Conservation (phyloP, 1,140 invertebrate species). For the Phortica variegata region DNA sequence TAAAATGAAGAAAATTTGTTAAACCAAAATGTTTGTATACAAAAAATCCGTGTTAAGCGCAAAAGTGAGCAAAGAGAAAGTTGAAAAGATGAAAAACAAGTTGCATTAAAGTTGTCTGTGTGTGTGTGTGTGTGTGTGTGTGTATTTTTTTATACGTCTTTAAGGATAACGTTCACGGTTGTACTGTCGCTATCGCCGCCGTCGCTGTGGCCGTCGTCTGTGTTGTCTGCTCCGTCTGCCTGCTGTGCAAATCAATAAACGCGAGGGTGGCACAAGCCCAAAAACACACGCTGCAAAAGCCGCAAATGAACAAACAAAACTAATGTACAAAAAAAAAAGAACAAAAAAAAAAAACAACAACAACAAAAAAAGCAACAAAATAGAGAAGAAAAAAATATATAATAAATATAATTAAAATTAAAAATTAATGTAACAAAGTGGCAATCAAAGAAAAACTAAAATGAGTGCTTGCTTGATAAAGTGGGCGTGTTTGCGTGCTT, state of each 20-base stretch:
- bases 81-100: too few relatives aligned
- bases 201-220: constrained; percentile 7
- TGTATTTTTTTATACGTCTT: not conserved
- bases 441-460: constrained; percentile 9
- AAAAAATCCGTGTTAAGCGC: not conserved
- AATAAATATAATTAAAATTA: not conserved
- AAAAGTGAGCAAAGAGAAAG: too few relatives aligned
- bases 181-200: constrained; percentile 1
- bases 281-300: constrained; percentile 22
- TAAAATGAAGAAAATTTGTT: constrained; percentile 19
- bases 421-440: not conserved
- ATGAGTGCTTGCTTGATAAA: constrained; percentile 32
- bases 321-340: constrained; percentile 2
- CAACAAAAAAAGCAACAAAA: not conserved
- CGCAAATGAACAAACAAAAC: constrained; percentile 29
- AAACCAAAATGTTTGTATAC: constrained; percentile 12
- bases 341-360: constrained; percentile 7
- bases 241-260: constrained; percentile 52
- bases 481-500: constrained; percentile 26
- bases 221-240: constrained; percentile 1
- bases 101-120: too few relatives aligned
- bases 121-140: constrained; percentile 8
- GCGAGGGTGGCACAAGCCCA: constrained; percentile 45
- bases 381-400: not conserved
- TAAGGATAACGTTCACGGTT: not conserved